These are phyloP conservation scores for Parthenolecanium corni DNA, from an alignment of 2,888 invertebrate genomes.

Conservation along the genomic window DNA sequence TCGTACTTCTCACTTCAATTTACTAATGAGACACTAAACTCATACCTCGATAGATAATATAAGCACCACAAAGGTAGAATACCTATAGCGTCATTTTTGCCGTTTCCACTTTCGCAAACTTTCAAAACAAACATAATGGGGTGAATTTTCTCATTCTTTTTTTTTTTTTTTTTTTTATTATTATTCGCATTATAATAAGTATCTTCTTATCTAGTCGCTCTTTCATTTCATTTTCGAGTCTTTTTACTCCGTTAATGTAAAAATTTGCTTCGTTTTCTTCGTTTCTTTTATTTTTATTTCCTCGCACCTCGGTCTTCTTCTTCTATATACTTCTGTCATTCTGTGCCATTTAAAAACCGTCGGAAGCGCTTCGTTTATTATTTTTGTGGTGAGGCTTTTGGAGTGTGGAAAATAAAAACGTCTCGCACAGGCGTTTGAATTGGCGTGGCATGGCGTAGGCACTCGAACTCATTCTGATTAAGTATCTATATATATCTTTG, in stretches of 20 bases:
- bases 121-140: neutral
- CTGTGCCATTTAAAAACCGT: no score
- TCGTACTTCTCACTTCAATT: no score
- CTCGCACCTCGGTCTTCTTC: neutral
- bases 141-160: neutral
- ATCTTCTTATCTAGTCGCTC: neutral
- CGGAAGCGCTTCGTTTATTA: neutral
- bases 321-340: no score
- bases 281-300: neutral
- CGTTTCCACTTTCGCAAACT: neutral
- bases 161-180: neutral
- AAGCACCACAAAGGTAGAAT: neutral
- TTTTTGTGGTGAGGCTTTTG: neutral
- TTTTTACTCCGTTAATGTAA: neutral
- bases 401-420: neutral
- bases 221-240: no score
- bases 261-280: neutral
- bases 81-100: neutral
- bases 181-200: neutral
- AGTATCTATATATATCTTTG: constrained; percentile 28
- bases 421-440: no score
- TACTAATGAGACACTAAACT: neutral
- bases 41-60: neutral
- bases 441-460: neutral
- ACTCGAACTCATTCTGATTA: neutral